Evolutionary conservation across 2,888 invertebrate species (phyloP), one percentile per base, ranked within the genome.

Genomic region (Artemia sp.): DNA sequence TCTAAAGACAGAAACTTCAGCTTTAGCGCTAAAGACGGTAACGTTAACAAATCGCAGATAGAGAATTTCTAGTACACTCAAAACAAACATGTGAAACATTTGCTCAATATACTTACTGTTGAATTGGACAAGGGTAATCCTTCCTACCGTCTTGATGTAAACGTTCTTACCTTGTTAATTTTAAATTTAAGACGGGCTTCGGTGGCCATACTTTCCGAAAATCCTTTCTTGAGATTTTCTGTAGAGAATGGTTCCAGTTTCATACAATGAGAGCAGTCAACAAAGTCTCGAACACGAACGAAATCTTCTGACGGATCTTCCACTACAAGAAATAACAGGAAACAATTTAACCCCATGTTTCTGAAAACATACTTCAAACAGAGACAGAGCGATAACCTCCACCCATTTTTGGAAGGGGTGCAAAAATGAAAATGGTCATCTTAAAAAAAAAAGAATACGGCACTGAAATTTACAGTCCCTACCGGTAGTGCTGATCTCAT

Each of bases 251-350:
- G 83, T n/a, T 85, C 80, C 53, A 94, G 79, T 12, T 81, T 79
- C 74, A 82, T 80, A 76, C 92, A 90, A 75, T 89, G 85, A 72
- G 83, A 82, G 7, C 85, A 84, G 77, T 96, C 95, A 0, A 94
- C 86, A 78, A 85, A 92, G 80, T 97, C 96, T 73, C 97, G 83
- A 73, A 97, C 83, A 71, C 88, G 83, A 77, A 90, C 89, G 76
- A 96, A 97, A 70, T 88, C 86, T 72, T 88, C 86, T 0, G 94
- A 94, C 0, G 97, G 95, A 79, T 93, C 94, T 80, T 98, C 98
- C 51, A 96, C 96, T 80, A 83, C 81, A 76, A 84, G 82, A 74
- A 73, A 72, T 52, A 74, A 72, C 58, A 69, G 12, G 70, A 12
- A n/a, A 67, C 51, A 14, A 7, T 38, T 53, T 69, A 51, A 51